Evolutionary conservation across 2,888 invertebrate genomes (phyloP).

Genomic region (Cynaeus angustus): DNA sequence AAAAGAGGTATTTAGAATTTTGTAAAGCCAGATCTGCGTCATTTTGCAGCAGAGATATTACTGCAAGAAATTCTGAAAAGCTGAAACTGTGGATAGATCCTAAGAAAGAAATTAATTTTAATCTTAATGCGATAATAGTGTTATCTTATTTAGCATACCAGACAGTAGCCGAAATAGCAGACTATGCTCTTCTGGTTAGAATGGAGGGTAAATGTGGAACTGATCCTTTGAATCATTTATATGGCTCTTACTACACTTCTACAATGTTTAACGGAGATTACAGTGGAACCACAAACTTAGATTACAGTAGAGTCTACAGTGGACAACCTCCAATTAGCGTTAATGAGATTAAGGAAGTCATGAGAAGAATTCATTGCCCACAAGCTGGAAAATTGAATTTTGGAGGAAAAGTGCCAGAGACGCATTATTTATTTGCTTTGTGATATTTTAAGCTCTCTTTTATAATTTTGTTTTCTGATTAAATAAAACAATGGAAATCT

Average conservation of each 20-base stretch:
- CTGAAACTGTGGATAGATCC: conserved; percentile 79
- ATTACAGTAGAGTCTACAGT: conserved; percentile 75
- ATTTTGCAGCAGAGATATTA: conserved; percentile 72
- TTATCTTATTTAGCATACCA: conserved; percentile 91
- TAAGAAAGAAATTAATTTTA: conserved; percentile 77
- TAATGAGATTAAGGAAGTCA: conserved; percentile 87
- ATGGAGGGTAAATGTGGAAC: conserved; percentile 82
- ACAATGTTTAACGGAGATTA: conserved; percentile 76
- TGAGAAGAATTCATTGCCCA: conserved; percentile 82
- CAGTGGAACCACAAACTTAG: conserved; percentile 63
- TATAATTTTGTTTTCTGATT: no score
- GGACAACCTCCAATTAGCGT: conserved; percentile 84
- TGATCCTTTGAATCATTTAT: conserved; percentile 82
- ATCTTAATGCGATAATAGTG: conserved; percentile 81
- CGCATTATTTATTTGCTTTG: conserved; percentile 67
- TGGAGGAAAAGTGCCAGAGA: conserved; percentile 71
- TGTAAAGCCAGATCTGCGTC: conserved; percentile 86
- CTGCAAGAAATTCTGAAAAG: conserved; percentile 68
- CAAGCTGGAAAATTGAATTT: conserved; percentile 73
- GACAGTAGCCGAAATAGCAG: conserved; percentile 91
- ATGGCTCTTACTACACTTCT: conserved; percentile 79
- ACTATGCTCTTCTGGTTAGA: conserved; percentile 86
- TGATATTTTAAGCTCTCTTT: conserved; percentile 48
- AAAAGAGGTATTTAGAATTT: conserved; percentile 83
- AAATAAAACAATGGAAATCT: no score